These are phyloP conservation scores for Conistra vaccinii DNA, from an alignment of 2,888 invertebrate species.

Conservation along the genomic window DNA sequence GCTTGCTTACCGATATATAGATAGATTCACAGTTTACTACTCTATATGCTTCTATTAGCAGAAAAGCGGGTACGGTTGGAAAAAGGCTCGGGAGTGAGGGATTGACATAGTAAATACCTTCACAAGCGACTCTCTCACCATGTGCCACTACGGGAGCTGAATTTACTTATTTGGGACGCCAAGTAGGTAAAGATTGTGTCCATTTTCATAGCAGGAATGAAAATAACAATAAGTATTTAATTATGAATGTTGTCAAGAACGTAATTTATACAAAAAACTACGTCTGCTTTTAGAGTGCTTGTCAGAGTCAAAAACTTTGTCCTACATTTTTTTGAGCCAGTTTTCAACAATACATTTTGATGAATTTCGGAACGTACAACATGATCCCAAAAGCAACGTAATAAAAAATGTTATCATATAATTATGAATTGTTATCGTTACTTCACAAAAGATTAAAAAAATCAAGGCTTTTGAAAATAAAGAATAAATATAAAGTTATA, in stretches of 20 bases:
- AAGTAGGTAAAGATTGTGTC: background rate
- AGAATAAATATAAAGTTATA: constrained; percentile 63
- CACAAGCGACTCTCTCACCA: background rate
- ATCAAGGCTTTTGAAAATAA: constrained; percentile 60
- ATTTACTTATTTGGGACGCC: background rate
- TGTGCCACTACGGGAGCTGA: background rate
- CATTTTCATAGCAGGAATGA: background rate
- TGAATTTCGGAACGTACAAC: constrained; percentile 15
- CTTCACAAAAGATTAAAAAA: constrained; percentile 56
- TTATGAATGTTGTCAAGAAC: background rate
- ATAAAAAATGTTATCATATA: constrained; percentile 46
- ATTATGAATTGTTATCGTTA: constrained; percentile 51
- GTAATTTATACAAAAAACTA: background rate
- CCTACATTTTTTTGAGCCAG: background rate
- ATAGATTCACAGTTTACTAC: too few species aligned
- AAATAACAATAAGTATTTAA: background rate
- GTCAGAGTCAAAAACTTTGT: background rate
- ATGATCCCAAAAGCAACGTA: constrained; percentile 22
- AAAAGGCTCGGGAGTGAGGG: background rate
- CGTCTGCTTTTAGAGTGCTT: background rate
- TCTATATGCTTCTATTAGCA: background rate
- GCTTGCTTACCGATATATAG: too few species aligned
- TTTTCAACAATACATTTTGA: constrained; percentile 14
- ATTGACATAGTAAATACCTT: background rate
- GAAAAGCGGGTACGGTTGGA: background rate